Percentiles rank a stretch among this genome's conserved stretches.
Evolutionary conservation across 64 coral and sea anemone species (phyloP).

Genomic region (Acropora tenuis): DNA sequence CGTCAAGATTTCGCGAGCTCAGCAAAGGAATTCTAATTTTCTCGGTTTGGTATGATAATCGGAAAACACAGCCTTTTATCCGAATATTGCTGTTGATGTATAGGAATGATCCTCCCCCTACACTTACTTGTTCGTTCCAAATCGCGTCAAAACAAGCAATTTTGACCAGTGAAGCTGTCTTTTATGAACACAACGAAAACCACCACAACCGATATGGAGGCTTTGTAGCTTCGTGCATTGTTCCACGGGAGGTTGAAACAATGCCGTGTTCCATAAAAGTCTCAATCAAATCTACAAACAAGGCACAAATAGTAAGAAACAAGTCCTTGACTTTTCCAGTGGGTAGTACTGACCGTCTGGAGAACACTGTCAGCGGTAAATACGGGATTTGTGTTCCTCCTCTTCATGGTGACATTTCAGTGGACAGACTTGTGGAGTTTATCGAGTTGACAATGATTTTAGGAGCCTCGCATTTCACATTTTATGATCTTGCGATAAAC

Average conservation of each 20-base stretch:
- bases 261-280: constrained; percentile 27
- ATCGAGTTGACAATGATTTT: constrained; percentile 56
- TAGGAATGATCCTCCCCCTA: neutral
- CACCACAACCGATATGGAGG: constrained; percentile 33
- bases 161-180: neutral
- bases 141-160: constrained; percentile 1
- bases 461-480: constrained; percentile 52
- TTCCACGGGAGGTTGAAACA: constrained; percentile 9
- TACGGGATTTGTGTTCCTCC: constrained; percentile 66
- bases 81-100: constrained; percentile 16
- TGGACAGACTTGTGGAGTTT: constrained; percentile 48
- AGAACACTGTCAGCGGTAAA: neutral
- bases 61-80: neutral
- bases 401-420: neutral
- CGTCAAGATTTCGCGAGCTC: constrained; percentile 49
- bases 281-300: neutral
- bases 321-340: constrained; percentile 6
- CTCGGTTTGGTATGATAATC: constrained; percentile 55
- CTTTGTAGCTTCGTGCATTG: constrained; percentile 35
- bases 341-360: neutral
- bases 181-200: constrained; percentile 60
- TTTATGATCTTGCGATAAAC: constrained; percentile 43
- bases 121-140: neutral
- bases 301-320: neutral
- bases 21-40: constrained; percentile 27